Percentiles rank a stretch among this genome's conserved stretches.
Conservation (phyloP, 2,797 vertebrate species). For the Alectoris magna region DNA sequence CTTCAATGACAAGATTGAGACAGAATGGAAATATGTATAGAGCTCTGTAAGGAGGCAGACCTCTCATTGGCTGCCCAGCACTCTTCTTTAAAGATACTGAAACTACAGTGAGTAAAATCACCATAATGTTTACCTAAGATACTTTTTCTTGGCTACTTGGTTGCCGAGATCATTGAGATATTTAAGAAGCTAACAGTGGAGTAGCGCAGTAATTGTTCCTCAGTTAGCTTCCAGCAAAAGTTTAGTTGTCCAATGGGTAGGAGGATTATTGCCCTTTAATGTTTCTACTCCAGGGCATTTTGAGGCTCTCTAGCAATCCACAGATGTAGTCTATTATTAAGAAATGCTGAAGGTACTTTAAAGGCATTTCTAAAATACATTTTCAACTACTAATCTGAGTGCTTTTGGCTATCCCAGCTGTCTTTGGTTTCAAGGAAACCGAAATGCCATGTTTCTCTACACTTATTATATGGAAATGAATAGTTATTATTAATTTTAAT, state of each 20-base stretch:
- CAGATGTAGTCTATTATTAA: neutral
- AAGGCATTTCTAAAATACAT: neutral
- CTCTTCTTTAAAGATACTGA: neutral
- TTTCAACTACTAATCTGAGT: neutral
- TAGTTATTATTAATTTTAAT: neutral
- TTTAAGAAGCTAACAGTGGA: neutral
- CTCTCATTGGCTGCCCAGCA: neutral
- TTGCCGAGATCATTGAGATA: neutral
- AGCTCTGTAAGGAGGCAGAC: neutral
- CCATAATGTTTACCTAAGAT: neutral
- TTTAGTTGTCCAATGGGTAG: neutral
- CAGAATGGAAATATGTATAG: neutral
- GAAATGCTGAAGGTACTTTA: neutral
- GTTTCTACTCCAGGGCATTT: neutral
- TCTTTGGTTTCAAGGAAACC: neutral
- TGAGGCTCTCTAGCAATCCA: neutral
- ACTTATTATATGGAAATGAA: neutral
- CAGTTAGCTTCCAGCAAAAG: neutral
- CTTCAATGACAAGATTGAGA: neutral
- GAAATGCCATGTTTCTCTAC: neutral
- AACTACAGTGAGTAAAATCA: neutral
- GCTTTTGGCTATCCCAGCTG: neutral
- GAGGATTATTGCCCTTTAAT: neutral
- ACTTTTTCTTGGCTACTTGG: neutral
- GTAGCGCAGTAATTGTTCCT: neutral